Conservation (phyloP, 2,888 invertebrate species). For the Abrostola tripartita region DNA sequence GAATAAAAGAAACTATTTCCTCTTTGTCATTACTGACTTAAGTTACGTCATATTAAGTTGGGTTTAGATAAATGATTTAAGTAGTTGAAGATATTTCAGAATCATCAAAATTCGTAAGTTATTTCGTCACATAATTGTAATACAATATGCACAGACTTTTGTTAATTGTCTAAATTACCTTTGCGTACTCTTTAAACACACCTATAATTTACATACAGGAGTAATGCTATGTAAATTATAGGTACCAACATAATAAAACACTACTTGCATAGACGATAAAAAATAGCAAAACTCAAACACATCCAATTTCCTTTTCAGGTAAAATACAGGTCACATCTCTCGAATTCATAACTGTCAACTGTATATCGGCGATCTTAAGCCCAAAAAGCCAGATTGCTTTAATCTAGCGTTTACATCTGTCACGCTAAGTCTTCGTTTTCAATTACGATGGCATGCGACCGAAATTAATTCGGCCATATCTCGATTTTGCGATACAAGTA, state of each 20-base stretch:
- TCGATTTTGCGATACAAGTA: slow-evolving; percentile 80
- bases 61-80: not conserved
- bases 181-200: too few relatives aligned
- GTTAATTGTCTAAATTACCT: too few relatives aligned
- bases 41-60: not conserved
- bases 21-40: slow-evolving; percentile 18
- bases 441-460: slow-evolving; percentile 79
- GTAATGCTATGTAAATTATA: too few relatives aligned
- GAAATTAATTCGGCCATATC: slow-evolving; percentile 84
- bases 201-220: too few relatives aligned
- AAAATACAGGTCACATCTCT: not conserved
- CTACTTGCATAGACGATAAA: too few relatives aligned
- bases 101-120: not conserved
- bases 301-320: slow-evolving; percentile 22
- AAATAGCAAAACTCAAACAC: too few relatives aligned
- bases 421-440: slow-evolving; percentile 78
- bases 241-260: too few relatives aligned
- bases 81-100: not conserved
- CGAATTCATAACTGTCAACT: slow-evolving; percentile 13
- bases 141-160: too few relatives aligned
- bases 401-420: slow-evolving; percentile 69
- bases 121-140: not conserved
- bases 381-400: slow-evolving; percentile 54
- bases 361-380: slow-evolving; percentile 46
- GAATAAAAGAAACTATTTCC: slow-evolving; percentile 45